These are phyloP conservation scores for Nomada goodeniana DNA, from an alignment of 2,888 invertebrate genomes.

Conservation along the genomic window DNA sequence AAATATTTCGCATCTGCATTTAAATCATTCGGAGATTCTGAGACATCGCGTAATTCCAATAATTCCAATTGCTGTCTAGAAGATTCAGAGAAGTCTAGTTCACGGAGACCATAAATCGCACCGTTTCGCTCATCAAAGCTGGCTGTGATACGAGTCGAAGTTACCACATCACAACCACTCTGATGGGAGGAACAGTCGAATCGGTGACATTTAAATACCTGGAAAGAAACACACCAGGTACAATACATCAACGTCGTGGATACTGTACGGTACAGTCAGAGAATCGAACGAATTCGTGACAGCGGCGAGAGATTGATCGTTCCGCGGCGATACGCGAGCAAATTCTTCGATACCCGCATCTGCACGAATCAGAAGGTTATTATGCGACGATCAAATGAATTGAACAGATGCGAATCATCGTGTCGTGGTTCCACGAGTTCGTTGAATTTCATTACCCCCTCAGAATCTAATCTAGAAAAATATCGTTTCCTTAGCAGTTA, in stretches of 20 bases:
- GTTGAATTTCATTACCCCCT: not conserved
- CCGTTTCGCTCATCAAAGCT: conserved; percentile 96
- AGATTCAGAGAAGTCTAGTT: not conserved
- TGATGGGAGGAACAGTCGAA: conserved; percentile 88
- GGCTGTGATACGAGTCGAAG: conserved; percentile 96
- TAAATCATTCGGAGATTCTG: too few species aligned
- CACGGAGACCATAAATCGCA: conserved; percentile 72
- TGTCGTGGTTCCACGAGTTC: not conserved
- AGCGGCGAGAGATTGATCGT: conserved; percentile 26
- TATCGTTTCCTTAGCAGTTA: too few species aligned
- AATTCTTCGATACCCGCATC: conserved; percentile 27
- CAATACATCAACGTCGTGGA: not conserved
- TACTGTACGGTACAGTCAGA: not conserved
- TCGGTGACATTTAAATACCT: conserved; percentile 14
- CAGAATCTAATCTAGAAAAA: not conserved
- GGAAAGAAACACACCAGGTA: conserved; percentile 9
- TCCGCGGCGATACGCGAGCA: conserved; percentile 15
- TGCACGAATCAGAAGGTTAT: conserved; percentile 33
- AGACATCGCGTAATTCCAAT: too few species aligned
- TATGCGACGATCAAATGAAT: conserved; percentile 31
- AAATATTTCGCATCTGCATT: too few species aligned
- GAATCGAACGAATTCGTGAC: not conserved
- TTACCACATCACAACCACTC: conserved; percentile 94
- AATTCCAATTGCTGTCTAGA: too few species aligned
- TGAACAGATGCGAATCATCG: conserved; percentile 38